A percentile compares a stretch with the other conserved stretches of the same genome.
Conservation (phyloP, 53 echinoderm and acorn worm species). For the Holothuria leucospilota region DNA sequence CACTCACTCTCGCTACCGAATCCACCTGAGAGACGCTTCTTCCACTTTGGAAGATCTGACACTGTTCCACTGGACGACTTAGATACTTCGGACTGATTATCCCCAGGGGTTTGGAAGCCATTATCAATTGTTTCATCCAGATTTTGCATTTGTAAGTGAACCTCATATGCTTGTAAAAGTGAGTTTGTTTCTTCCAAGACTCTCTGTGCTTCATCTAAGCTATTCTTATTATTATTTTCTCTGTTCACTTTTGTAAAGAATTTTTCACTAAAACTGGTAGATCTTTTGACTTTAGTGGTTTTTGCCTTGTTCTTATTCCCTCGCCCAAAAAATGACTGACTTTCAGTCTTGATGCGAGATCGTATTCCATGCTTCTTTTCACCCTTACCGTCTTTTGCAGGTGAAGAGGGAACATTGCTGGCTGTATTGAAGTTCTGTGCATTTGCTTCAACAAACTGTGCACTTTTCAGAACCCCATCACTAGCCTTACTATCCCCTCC, state of each 20-base stretch:
- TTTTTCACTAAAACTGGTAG: conserved; percentile 44
- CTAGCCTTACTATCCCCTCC: not conserved
- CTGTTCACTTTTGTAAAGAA: conserved; percentile 30
- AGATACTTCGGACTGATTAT: conserved; percentile 56
- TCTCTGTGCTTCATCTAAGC: conserved; percentile 63
- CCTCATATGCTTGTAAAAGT: conserved; percentile 74
- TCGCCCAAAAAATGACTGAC: conserved; percentile 19
- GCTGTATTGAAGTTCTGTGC: conserved; percentile 68
- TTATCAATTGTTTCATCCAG: conserved; percentile 74
- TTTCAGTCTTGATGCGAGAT: conserved; percentile 13
- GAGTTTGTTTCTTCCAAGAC: conserved; percentile 65
- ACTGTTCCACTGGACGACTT: conserved; percentile 67
- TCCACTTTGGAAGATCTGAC: conserved; percentile 57
- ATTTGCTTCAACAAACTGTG: conserved; percentile 77
- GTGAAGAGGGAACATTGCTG: conserved; percentile 39
- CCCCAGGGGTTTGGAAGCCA: conserved; percentile 60
- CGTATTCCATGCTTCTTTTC: conserved; percentile 19
- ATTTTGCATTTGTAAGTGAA: conserved; percentile 65
- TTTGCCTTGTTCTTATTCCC: conserved; percentile 21
- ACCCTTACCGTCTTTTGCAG: not conserved
- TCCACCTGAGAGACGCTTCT: conserved; percentile 49
- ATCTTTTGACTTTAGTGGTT: conserved; percentile 26
- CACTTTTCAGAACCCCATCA: conserved; percentile 73
- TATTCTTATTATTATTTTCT: conserved; percentile 47
- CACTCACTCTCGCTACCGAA: conserved; percentile 82